A percentile compares a stretch with the other conserved stretches of the same genome.
phyloP scores from a whole-genome alignment of 1,140 invertebrate species.

The Drosophila oshimai region DNA sequence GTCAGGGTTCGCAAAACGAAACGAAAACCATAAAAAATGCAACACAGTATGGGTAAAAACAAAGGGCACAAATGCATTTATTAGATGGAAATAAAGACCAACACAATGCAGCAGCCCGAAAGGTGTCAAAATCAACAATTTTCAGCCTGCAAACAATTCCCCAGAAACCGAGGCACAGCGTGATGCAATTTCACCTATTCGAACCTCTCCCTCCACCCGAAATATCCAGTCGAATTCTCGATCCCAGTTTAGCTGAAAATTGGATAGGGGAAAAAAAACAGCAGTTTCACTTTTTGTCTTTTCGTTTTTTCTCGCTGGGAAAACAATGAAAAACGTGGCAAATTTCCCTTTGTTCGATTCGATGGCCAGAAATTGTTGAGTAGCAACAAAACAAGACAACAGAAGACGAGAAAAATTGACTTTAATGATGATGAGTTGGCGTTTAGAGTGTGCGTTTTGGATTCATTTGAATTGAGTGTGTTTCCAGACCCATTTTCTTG shows the following conservation, averaged over 20 bases:
- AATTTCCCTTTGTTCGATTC: constrained; percentile 78
- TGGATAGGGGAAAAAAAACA: constrained; percentile 31
- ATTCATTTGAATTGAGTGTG: constrained; percentile 64
- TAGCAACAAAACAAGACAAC: constrained; percentile 55
- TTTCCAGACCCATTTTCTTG: constrained; percentile 13
- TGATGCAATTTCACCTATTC: constrained; percentile 68
- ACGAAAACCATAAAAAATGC: constrained; percentile 75
- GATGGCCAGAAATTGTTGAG: constrained; percentile 65
- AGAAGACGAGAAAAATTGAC: constrained; percentile 61
- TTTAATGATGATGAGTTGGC: constrained; percentile 81
- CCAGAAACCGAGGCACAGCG: constrained; percentile 63
- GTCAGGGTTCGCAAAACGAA: constrained; percentile 44
- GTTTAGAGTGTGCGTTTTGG: constrained; percentile 60
- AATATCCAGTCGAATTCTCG: constrained; percentile 13
- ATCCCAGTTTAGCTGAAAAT: constrained; percentile 58
- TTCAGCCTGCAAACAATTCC: constrained; percentile 72
- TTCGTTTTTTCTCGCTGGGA: constrained; percentile 24
- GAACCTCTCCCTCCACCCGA: constrained; percentile 3
- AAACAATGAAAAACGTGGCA: constrained; percentile 82
- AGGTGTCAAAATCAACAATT: constrained; percentile 81
- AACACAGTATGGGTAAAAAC: constrained; percentile 29
- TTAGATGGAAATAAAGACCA: constrained; percentile 72
- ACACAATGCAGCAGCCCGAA: constrained; percentile 49
- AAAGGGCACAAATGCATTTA: constrained; percentile 56
- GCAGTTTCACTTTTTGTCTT: constrained; percentile 68